These are phyloP conservation scores for Mobula birostris DNA, from an alignment of 2,113 vertebrate species.

Conservation along the genomic window DNA sequence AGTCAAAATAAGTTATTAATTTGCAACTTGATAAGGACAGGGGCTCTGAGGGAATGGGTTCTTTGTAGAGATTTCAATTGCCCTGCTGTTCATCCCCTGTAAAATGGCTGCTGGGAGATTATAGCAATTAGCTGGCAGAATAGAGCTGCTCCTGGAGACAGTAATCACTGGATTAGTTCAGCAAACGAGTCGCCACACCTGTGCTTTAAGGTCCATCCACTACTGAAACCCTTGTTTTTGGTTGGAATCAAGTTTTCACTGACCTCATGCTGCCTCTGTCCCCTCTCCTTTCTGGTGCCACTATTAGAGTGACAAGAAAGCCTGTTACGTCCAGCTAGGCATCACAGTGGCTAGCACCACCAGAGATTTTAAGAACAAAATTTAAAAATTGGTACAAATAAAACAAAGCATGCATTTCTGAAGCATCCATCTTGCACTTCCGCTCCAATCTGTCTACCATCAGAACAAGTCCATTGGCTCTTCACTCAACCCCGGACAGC, in stretches of 20 bases:
- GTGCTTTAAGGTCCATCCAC: not conserved
- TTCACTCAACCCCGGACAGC: too few species aligned
- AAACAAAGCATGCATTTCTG: too few species aligned
- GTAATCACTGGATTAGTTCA: not conserved
- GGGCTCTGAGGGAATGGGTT: not conserved
- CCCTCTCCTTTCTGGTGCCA: not conserved
- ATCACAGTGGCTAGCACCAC: not conserved
- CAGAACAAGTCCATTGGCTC: too few species aligned
- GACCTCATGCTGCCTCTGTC: not conserved
- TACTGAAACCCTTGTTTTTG: not conserved
- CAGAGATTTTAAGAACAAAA: too few species aligned
- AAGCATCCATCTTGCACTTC: too few species aligned
- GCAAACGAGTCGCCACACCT: not conserved
- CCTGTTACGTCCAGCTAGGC: not conserved
- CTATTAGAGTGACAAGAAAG: not conserved
- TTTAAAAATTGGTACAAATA: too few species aligned
- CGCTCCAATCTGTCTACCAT: too few species aligned
- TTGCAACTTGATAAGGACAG: not conserved
- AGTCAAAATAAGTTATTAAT: not conserved
- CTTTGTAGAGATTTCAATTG: not conserved
- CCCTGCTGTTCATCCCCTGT: not conserved
- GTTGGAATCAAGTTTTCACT: not conserved
- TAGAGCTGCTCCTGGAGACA: not conserved
- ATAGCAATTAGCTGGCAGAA: not conserved
- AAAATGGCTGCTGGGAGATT: not conserved